Percentiles rank a stretch among this genome's conserved stretches.
These are phyloP conservation scores for Rattus rattus DNA, from an alignment of 2,113 vertebrate species.

Conservation along the genomic window DNA sequence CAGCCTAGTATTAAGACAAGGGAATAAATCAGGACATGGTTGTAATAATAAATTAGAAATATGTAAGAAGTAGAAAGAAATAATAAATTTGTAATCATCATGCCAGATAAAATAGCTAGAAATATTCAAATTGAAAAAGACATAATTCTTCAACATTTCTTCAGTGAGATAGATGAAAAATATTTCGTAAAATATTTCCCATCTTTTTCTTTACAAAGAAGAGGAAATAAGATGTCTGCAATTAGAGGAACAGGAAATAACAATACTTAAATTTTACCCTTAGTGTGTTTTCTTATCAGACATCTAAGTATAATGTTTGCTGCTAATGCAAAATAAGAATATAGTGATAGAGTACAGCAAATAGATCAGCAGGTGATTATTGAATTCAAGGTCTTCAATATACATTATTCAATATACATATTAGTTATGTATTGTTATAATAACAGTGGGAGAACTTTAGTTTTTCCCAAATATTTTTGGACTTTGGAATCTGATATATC, in stretches of 20 bases:
- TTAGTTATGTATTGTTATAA: not conserved
- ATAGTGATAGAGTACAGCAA: not conserved
- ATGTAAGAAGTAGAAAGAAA: not conserved
- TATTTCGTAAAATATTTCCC: not conserved
- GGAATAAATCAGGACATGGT: not conserved
- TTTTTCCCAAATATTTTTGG: not conserved
- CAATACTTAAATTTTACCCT: not conserved
- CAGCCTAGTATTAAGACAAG: not conserved
- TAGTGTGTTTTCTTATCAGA: not conserved
- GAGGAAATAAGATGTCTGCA: not conserved
- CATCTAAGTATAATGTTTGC: not conserved
- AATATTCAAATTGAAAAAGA: not conserved
- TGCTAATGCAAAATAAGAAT: not conserved
- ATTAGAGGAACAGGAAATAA: not conserved
- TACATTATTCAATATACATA: not conserved
- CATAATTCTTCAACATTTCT: not conserved
- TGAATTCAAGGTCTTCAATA: not conserved
- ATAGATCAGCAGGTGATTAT: not conserved
- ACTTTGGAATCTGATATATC: not conserved
- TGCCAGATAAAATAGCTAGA: not conserved
- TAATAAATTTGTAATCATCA: not conserved
- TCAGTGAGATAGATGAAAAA: not conserved
- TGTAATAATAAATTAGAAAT: not conserved
- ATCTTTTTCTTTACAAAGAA: not conserved
- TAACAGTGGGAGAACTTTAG: not conserved